Evolutionary conservation across 2,888 invertebrate species (phyloP).

Genomic region (Teinopalpus imperialis): DNA sequence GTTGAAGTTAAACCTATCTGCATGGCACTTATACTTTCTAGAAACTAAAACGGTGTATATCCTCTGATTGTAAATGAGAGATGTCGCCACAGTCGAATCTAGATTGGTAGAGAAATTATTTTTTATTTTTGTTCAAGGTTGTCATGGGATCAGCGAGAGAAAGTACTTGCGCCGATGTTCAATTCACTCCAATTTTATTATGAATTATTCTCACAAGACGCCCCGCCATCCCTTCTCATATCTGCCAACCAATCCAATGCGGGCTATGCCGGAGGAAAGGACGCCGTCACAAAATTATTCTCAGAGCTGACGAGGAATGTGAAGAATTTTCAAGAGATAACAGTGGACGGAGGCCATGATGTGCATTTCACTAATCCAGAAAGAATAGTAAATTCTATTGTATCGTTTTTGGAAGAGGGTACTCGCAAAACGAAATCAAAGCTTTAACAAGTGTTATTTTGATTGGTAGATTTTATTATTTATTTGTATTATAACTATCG

Average conservation of each 20-base stretch:
- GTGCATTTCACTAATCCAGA: conserved; percentile 83
- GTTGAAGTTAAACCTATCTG: not conserved
- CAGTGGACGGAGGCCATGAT: conserved; percentile 82
- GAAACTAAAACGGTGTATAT: not conserved
- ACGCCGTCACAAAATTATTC: conserved; percentile 36
- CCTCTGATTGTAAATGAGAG: no score
- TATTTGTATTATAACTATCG: no score
- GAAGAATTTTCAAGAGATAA: conserved; percentile 30
- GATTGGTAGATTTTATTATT: no score
- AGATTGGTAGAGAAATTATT: no score
- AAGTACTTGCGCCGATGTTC: conserved; percentile 45
- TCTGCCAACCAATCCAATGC: conserved; percentile 36
- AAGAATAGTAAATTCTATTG: conserved; percentile 24
- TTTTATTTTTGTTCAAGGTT: conserved; percentile 45
- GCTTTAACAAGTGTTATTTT: no score
- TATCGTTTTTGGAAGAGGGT: conserved; percentile 8
- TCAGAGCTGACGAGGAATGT: conserved; percentile 30
- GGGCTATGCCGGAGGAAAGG: conserved; percentile 33
- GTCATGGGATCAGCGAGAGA: conserved; percentile 58
- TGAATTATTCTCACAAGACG: conserved; percentile 44
- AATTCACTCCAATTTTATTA: conserved; percentile 49
- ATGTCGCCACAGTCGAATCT: no score
- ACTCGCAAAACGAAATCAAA: not conserved
- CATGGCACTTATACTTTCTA: not conserved
- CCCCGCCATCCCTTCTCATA: conserved; percentile 51